Conservation (phyloP, 2,888 invertebrate species). For the Napeogenes sylphis region DNA sequence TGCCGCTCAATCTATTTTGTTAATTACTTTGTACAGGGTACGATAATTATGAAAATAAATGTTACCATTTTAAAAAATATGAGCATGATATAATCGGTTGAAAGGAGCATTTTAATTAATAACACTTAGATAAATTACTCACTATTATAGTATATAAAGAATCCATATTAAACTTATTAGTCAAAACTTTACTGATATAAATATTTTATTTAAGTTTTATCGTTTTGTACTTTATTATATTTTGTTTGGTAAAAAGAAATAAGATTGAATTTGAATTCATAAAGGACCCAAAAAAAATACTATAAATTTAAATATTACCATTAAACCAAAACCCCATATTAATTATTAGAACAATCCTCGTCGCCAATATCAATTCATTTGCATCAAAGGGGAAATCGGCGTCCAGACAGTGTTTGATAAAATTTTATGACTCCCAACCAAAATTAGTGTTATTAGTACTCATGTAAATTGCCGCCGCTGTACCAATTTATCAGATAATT, state of each 20-base stretch:
- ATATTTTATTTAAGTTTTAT: too few relatives aligned
- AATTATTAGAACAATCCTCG: not conserved
- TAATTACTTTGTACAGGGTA: constrained; percentile 25
- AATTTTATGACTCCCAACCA: constrained; percentile 55
- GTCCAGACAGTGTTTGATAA: constrained; percentile 54
- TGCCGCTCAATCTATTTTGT: constrained; percentile 47
- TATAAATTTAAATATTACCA: too few relatives aligned
- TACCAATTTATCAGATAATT: constrained; percentile 61
- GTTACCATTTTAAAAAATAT: too few relatives aligned
- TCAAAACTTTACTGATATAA: too few relatives aligned
- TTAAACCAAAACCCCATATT: too few relatives aligned
- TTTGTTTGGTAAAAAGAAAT: too few relatives aligned
- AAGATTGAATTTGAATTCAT: too few relatives aligned
- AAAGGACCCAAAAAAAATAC: too few relatives aligned
- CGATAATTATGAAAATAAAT: too few relatives aligned
- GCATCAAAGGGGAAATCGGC: constrained; percentile 44
- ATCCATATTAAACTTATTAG: too few relatives aligned
- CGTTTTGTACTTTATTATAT: too few relatives aligned
- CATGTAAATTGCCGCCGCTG: constrained; percentile 52
- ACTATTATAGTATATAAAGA: constrained; percentile 1
- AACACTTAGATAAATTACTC: not conserved
- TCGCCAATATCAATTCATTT: constrained; percentile 33
- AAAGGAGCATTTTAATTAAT: too few relatives aligned
- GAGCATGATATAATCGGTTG: not conserved
- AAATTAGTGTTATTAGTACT: constrained; percentile 66